phyloP scores from a whole-genome alignment of 2,888 invertebrate genomes.

The Coleophora flavipennella region DNA sequence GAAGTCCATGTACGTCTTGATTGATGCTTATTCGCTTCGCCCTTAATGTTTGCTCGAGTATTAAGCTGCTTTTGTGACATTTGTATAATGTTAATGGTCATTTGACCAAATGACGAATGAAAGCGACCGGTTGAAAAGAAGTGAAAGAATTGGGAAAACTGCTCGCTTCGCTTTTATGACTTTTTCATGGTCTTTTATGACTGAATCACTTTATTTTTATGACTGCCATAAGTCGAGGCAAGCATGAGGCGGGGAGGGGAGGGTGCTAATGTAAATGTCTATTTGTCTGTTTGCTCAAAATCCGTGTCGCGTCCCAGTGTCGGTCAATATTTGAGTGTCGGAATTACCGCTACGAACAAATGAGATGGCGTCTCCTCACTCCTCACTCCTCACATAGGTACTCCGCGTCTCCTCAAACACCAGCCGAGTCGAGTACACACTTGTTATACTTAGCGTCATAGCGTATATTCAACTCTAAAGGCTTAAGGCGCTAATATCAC shows the following conservation, averaged over 20 bases:
- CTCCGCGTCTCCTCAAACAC: constrained; percentile 41
- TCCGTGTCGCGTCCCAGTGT: constrained; percentile 67
- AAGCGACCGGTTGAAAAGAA: too few species aligned
- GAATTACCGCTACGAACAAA: constrained; percentile 67
- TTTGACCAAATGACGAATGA: too few species aligned
- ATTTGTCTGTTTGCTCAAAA: constrained; percentile 65
- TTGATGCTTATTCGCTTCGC: constrained; percentile 12
- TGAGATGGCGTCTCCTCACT: constrained; percentile 47
- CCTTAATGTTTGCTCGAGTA: constrained; percentile 9
- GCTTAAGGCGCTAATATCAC: too few species aligned
- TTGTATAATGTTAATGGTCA: too few species aligned
- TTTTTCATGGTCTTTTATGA: constrained; percentile 23
- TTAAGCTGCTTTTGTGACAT: constrained; percentile 8
- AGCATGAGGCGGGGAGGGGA: constrained; percentile 17
- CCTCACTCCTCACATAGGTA: constrained; percentile 14
- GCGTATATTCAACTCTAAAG: too few species aligned
- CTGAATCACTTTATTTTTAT: constrained; percentile 18
- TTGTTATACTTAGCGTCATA: background rate
- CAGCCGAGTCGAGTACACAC: constrained; percentile 7
- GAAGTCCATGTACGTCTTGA: constrained; percentile 12
- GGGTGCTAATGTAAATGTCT: constrained; percentile 63
- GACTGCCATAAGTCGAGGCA: constrained; percentile 14
- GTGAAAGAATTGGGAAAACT: too few species aligned
- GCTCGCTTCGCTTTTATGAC: constrained; percentile 6
- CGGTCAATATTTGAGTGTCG: constrained; percentile 63